Evolutionary conservation across 2,797 vertebrate species (phyloP).

Genomic region (Amblyraja radiata): DNA sequence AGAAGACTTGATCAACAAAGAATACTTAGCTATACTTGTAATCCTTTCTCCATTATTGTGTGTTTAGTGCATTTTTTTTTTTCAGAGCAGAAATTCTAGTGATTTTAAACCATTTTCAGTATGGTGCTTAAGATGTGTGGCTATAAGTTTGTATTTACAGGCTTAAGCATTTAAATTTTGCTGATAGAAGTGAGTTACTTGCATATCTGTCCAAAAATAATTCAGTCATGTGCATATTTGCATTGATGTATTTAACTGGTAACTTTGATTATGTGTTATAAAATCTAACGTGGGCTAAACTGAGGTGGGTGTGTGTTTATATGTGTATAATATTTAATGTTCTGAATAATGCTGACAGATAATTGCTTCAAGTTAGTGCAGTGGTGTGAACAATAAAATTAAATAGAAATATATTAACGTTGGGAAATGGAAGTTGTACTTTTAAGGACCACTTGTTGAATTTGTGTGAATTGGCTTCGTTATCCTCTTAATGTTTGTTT

Average conservation of each 20-base stretch:
- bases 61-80: background rate
- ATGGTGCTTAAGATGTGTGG: background rate
- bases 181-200: background rate
- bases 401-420: background rate
- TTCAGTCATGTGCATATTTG: background rate
- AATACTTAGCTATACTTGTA: background rate
- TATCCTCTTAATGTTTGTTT: background rate
- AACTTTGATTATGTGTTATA: background rate
- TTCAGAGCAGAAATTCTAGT: background rate
- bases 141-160: background rate
- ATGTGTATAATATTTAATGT: background rate
- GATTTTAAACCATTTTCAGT: background rate
- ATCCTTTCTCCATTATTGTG: background rate
- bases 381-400: background rate
- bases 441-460: background rate
- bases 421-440: background rate
- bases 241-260: background rate
- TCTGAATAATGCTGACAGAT: background rate
- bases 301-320: background rate
- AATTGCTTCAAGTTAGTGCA: too few relatives aligned
- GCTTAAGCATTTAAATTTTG: background rate
- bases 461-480: background rate
- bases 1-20: background rate
- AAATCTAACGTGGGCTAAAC: background rate
- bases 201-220: background rate